Evolutionary conservation across 2,888 invertebrate genomes (phyloP), one percentile per base, ranked within the genome.

Genomic region (Mythimna loreyi): DNA sequence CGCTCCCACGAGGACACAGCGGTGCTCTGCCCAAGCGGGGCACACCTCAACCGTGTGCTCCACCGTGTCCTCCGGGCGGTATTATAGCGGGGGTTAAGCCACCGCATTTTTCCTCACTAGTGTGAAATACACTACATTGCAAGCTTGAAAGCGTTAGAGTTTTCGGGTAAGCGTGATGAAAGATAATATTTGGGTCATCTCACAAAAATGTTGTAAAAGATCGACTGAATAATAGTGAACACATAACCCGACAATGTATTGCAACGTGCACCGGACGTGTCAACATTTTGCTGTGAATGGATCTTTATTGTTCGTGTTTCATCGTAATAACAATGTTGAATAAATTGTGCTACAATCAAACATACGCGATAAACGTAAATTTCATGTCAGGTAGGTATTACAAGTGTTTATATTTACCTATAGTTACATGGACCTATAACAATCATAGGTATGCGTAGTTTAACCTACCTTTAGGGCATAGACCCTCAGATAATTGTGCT

Each of bases 241-340:
- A 59, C 23, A 74, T 65, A 74, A 67, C 45, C 25, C 28, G 64
- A 60, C 63, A 77, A 65, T 55, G 58, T 77, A 77, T 62, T 64
- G 78, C 75, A 75, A 68, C 75, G 81, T 77, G 82, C 77, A 81
- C 81, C 81, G 83, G 81, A 74, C 83, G 85, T 83, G 86, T 87
- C 87, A 85, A 87, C 84, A 87, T 89, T 89, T 89, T 85, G 81
- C 84, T 87, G 84, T 78, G 75, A 82, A 79, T 70, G 72, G 75
- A 82, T 84, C 72, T 88, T 87, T 87, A 89, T 87, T 86, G 88
- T 89, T 89, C 87, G 85, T 86, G 89, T 86, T 88, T 84, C 80
- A 71, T 80, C 75, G 87, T 86, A 88, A 88, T 86, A 89, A 87
- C 83, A 88, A 83, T 87, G 87, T 80, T 77, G 72, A 75, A 80